Evolutionary conservation across 2,797 vertebrate genomes (phyloP).

Genomic region (Anomalospiza imberbis): DNA sequence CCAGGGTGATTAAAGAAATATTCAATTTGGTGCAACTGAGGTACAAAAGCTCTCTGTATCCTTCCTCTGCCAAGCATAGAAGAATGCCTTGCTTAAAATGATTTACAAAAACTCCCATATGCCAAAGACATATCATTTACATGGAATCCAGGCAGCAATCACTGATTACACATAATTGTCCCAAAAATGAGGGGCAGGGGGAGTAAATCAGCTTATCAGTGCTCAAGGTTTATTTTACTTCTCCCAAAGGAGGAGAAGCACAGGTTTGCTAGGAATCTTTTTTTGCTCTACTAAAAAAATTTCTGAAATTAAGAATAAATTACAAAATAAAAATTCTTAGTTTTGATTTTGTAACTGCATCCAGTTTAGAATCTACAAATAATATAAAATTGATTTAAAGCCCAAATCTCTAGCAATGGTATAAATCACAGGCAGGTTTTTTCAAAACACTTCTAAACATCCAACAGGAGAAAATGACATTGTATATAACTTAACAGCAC

Average conservation of each 20-base stretch:
- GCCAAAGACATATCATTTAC: background rate
- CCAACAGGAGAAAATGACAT: background rate
- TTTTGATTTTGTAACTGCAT: background rate
- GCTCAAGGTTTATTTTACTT: background rate
- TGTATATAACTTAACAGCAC: background rate
- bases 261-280: background rate
- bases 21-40: background rate
- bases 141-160: constrained; percentile 1
- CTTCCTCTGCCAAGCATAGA: constrained; percentile 9
- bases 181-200: background rate
- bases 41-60: constrained; percentile 37
- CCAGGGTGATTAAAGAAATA: constrained; percentile 21
- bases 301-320: background rate
- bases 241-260: background rate
- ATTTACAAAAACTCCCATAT: background rate
- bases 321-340: background rate
- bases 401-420: background rate
- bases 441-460: background rate
- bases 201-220: background rate
- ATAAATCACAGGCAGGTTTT: background rate
- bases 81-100: constrained; percentile 20
- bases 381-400: background rate
- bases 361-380: background rate
- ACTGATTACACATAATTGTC: background rate
- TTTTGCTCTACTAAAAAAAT: background rate